Conservation (phyloP, 2,113 vertebrate species). For the Capreolus pygargus region DNA sequence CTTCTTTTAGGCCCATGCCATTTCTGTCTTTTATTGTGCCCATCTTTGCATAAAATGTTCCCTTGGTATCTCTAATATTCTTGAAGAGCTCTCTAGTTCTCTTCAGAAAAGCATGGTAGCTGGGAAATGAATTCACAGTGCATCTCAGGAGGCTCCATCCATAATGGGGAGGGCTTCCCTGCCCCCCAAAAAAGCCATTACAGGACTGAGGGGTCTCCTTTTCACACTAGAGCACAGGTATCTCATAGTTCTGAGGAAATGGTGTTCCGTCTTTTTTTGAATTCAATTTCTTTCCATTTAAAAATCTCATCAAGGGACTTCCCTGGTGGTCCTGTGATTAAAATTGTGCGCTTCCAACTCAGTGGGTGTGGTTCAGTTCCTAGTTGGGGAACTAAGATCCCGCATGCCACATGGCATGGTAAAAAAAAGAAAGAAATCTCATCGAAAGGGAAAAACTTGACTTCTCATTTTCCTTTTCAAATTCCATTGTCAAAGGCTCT, state of each 20-base stretch:
- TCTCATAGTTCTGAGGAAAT: neutral
- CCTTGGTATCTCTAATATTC: neutral
- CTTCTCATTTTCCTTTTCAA: neutral
- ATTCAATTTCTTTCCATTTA: neutral
- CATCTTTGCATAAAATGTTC: neutral
- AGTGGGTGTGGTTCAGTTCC: neutral
- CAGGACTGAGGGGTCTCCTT: neutral
- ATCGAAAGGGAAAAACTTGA: neutral
- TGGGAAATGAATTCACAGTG: too few relatives aligned
- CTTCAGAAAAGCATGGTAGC: neutral
- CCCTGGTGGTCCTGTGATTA: neutral
- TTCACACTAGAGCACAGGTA: neutral
- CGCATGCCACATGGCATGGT: neutral
- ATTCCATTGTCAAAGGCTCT: neutral
- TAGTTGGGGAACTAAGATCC: neutral
- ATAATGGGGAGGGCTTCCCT: too few relatives aligned
- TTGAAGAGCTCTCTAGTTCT: neutral
- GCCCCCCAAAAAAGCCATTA: accelerated
- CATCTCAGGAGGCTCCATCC: neutral
- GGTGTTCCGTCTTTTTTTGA: neutral
- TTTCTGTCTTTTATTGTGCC: neutral
- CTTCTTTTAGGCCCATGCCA: neutral
- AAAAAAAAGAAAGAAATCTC: neutral
- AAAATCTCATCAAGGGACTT: neutral
- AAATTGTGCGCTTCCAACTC: neutral